Evolutionary conservation across 2,797 vertebrate genomes (phyloP), one percentile per base, ranked within the genome.

Genomic region (Urosaurus nigricauda): DNA sequence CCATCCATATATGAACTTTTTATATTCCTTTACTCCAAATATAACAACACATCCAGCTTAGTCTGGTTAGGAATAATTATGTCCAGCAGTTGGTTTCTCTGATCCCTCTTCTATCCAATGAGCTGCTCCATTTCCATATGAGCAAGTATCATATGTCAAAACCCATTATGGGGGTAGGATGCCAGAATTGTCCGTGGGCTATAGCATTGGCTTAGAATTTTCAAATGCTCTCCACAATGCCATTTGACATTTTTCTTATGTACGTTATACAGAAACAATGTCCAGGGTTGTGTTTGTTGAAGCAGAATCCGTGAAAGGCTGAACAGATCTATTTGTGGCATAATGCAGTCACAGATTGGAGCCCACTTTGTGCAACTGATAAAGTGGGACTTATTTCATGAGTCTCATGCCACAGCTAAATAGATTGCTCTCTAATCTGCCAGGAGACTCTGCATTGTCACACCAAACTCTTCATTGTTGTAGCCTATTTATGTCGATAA

Each of bases 171-270:
- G 32, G 35, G 26, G 19, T 21, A 58, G 1, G 3, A 29, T 19
- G 29, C 21, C 12, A 58, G 70, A 74, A 58, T 73, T 53, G 65
- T 60, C 35, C 8, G 7, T 60, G 14, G 26, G 35, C 84, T 58
- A 19, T n/a, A 70, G 16, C 26, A 68, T 47, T 68, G n/a, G 26
- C 13, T 71, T 53, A 35, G 32, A 60, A n/a, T 37, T 17, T 60
- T 35, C 79, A 58, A 26, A 60, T 65, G 13, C n/a, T 83, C n/a
- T 65, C 37, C 26, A 16, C 24, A 83, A 32, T 43, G 60, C 26
- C 63, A 68, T 63, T 81, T 81, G 79, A 81, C 56, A 81, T 60
- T 60, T 80, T 80, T 83, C 81, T 68, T 83, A 68, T 47, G 60
- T 40, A 32, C 68, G 40, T 29, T 68, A 83, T 65, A 32, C 5